Evolutionary conservation across 2,113 vertebrate genomes (phyloP), one percentile per base, ranked within the genome.

Genomic region (Coregonus clupeaformis): DNA sequence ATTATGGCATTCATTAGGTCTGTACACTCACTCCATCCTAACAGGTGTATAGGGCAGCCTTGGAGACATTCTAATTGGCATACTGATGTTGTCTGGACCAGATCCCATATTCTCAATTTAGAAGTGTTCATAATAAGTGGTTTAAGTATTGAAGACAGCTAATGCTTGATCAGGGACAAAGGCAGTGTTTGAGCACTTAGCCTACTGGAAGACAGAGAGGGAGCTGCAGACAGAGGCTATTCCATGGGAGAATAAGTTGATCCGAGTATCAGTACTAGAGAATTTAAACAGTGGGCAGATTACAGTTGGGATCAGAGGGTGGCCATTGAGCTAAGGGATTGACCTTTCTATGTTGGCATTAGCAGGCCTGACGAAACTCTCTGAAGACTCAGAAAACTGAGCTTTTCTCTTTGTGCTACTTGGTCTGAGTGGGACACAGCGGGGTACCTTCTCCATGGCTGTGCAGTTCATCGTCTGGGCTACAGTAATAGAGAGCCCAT

Each of bases 401-500:
- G 16, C 27, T 25, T 25, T 16, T 18, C 13, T 66, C 64, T 66
- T 32, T 30, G 12, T 30, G 0, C 2, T 5, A 5, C 11, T 27
- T 14, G 24, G 29, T 66, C 5, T 14, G 24, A 29, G 64, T 4
- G 24, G 24, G 24, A 25, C 5, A 32, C 9, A 20, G 11, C 16
- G 13, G 24, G 25, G 11, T 66, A 7, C 4, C 64, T 6, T 30
- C 25, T 69, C 68, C 13, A 13, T 68, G 16, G 29, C 32, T 57
- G 47, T 16, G 25, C 18, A 67, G 29, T 52, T 72, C 27, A 63
- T 52, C 42, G 12, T 12, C 42, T 32, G n/a, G 62, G 66, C 5
- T 59, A 45, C 71, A 52, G 72, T 68, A 30, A 76, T 12, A 71
- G 32, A 7, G 63, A 84, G 47, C 77, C 57, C 36, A 52, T 42